Evolutionary conservation across 2,797 vertebrate species (phyloP).

Genomic region (Oophaga sylvatica): DNA sequence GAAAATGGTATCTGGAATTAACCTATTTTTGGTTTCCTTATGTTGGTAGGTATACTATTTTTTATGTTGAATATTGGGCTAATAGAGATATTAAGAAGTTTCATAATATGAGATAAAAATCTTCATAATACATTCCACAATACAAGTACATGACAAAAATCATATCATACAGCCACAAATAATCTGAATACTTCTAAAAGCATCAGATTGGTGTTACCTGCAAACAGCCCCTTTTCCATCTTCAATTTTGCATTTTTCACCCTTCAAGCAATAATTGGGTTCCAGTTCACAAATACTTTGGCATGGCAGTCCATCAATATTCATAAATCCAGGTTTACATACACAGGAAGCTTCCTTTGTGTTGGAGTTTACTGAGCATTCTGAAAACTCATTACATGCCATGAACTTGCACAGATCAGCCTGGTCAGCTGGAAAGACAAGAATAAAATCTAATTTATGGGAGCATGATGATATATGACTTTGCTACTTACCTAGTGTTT

Average conservation of each 20-base stretch:
- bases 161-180: background rate
- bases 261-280: constrained; percentile 77
- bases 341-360: constrained; percentile 80
- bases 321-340: constrained; percentile 78
- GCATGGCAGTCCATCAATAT: constrained; percentile 76
- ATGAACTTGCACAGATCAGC: constrained; percentile 88
- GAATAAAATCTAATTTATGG: background rate
- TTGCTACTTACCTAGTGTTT: background rate
- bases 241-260: constrained; percentile 76
- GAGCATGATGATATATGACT: background rate
- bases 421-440: constrained; percentile 79
- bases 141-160: background rate
- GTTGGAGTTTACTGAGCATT: constrained; percentile 76
- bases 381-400: constrained; percentile 82
- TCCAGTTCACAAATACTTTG: constrained; percentile 77
- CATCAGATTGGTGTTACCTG: constrained; percentile 75
- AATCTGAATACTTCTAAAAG: background rate
- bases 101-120: background rate
- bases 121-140: background rate
- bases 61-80: background rate
- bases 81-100: background rate
- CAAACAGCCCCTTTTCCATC: constrained; percentile 79
- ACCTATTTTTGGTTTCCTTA: too few relatives aligned
- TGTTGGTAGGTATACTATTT: too few relatives aligned
- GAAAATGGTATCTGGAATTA: too few relatives aligned